Evolutionary conservation across 2,797 vertebrate genomes (phyloP).

Genomic region (Oryzias dopingdopingensis): DNA sequence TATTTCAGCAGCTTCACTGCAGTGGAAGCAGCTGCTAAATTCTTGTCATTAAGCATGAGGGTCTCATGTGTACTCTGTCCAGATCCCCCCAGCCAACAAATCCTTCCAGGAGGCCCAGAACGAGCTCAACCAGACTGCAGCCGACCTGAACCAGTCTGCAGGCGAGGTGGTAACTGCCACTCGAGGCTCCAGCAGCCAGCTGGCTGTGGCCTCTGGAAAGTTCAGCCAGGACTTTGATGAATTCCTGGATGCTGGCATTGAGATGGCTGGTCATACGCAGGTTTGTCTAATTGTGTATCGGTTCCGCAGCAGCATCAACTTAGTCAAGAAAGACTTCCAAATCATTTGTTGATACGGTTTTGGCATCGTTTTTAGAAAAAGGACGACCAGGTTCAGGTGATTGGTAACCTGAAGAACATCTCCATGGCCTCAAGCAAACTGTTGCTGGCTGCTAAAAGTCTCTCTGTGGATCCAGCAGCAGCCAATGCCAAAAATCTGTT

Average conservation of each 20-base stretch:
- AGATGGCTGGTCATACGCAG: slow-evolving; percentile 98
- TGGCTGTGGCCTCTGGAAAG: slow-evolving; percentile 93
- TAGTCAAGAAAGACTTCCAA: neutral
- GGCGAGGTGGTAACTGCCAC: slow-evolving; percentile 96
- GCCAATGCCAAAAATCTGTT: slow-evolving; percentile 97
- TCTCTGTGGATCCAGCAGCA: slow-evolving; percentile 95
- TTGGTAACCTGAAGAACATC: slow-evolving; percentile 98
- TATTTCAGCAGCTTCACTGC: neutral
- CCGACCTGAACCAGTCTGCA: slow-evolving; percentile 94
- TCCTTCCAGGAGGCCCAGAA: slow-evolving; percentile 97
- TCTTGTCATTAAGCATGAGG: no score
- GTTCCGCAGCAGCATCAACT: neutral
- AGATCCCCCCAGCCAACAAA: slow-evolving; percentile 91
- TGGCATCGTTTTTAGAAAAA: slow-evolving; percentile 81
- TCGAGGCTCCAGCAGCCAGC: slow-evolving; percentile 88
- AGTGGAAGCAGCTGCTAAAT: no score
- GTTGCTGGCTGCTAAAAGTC: slow-evolving; percentile 93
- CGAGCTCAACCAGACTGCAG: slow-evolving; percentile 93
- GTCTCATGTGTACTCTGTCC: neutral
- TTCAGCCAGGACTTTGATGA: slow-evolving; percentile 98
- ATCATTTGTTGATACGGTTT: neutral
- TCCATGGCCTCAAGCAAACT: slow-evolving; percentile 99
- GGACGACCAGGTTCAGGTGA: slow-evolving; percentile 98
- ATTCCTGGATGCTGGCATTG: slow-evolving; percentile 98
- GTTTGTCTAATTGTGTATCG: slow-evolving; percentile 55